Evolutionary conservation across 2,888 invertebrate genomes (phyloP), one percentile per base, ranked within the genome.

Genomic region (Cheilosia soror): DNA sequence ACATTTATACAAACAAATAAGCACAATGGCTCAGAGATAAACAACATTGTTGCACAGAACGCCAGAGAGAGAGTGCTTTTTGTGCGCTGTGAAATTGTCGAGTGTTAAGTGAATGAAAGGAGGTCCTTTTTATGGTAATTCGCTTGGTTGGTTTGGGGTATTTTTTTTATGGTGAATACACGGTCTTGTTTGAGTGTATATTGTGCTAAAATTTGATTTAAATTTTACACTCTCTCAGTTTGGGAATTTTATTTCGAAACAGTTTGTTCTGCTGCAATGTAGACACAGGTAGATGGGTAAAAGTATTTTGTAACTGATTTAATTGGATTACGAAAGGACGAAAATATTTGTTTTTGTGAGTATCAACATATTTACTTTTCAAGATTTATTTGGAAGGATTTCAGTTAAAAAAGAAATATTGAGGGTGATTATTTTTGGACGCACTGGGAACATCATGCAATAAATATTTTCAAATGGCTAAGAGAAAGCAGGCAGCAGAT

Each of bases 111-210:
- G 76, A 63, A 75, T 65, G 68, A 42, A 62, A 55, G 53, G 60
- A 76, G 77, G 65, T 79, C 65, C 58, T 65, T 71, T 78, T 65
- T 72, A 79, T 79, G 78, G 53, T 42, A 72, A 65, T 72, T 79
- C 65, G 31, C 49, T 33, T 25, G 29, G 55, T 37, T 47, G 62
- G 25, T 62, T 33, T 60, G 11, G 44, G 9, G 29, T 40, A n/a
- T 25, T 33, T 57, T 69, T 2, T 9, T 5, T 4, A 25, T 9
- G 13, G 51, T 11, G 51, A 27, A 11, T 11, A 11, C 20, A 29
- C 11, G 15, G 7, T 6, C 6, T 47, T n/a, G 15, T 47, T 7
- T 27, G 25, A 5, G 13, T 29, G 51, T 27, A 20, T 15, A 47
- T 11, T 9, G 4, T 4, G 37, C 37, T 11, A 0, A 47, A 47